phyloP scores from a whole-genome alignment of 2,888 invertebrate species.

The Eristalis pertinax region DNA sequence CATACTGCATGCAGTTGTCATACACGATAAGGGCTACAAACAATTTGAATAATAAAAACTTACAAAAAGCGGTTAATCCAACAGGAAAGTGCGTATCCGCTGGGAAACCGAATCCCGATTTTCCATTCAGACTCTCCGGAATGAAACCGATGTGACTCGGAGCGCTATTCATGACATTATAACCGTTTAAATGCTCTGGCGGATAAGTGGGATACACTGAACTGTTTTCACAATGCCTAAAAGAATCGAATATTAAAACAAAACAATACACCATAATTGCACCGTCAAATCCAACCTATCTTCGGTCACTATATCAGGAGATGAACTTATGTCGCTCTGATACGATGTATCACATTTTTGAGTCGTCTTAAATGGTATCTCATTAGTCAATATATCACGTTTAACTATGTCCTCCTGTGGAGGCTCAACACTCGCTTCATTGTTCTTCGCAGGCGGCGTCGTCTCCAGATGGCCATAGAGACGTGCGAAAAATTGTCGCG shows the following conservation, averaged over 20 bases:
- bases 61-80: slow-evolving; percentile 81
- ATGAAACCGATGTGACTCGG: slow-evolving; percentile 71
- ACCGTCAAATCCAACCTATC: slow-evolving; percentile 75
- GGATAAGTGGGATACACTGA: slow-evolving; percentile 70
- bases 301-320: slow-evolving; percentile 80
- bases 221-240: slow-evolving; percentile 73
- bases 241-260: slow-evolving; percentile 45
- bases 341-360: slow-evolving; percentile 76
- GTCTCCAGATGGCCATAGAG: slow-evolving; percentile 89
- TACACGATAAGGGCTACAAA: not conserved
- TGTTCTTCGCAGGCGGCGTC: slow-evolving; percentile 31
- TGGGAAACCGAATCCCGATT: slow-evolving; percentile 76
- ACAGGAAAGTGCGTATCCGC: slow-evolving; percentile 79
- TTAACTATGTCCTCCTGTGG: slow-evolving; percentile 23
- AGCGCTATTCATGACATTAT: slow-evolving; percentile 65
- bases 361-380: slow-evolving; percentile 12
- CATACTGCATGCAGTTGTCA: not conserved
- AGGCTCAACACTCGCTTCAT: slow-evolving; percentile 19
- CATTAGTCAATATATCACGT: slow-evolving; percentile 30
- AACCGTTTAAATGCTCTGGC: slow-evolving; percentile 71
- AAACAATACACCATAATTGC: slow-evolving; percentile 1
- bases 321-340: slow-evolving; percentile 80
- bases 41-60: slow-evolving; percentile 73
- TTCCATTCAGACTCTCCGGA: slow-evolving; percentile 61
- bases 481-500: slow-evolving; percentile 90